Base-by-base conservation (phyloP, 2,888 invertebrate species). In the Scaeva pyrastri region DNA sequence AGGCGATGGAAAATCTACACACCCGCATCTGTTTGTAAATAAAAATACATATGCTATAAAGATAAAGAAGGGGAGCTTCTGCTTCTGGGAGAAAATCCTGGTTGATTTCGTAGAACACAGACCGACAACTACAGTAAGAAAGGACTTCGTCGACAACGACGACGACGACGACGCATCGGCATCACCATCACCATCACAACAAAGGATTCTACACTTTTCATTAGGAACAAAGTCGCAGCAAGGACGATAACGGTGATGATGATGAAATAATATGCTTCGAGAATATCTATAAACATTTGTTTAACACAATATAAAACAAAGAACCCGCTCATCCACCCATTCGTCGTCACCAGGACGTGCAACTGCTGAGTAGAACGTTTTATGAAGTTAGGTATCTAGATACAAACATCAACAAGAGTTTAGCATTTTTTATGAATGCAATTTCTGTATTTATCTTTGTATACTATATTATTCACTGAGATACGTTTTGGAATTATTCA, bases 31-130 rank as follows among this genome's bases (percentile, higher is more conserved):
- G 19, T 41, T 5, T 36, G 7, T 64, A 31, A 23, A 72, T 19
- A 23, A 70, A 68, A 56, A 55, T 21, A 36, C 7, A 55, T 19
- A 74, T 43, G 68, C 21, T 21, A n/a, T 56, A 75, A 56, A 75
- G 79, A 84, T 75, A 72, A 84, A 84, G 71, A 84, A 71, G 71
- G 71, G 75, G 66, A 5, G 6, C 31, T 21, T 26, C 41, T 39
- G n/a, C 39, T 41, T 31, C 10, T n/a, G n/a, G n/a, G 8, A 41
- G 21, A 39, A 58, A 45, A 26, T 64, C 26, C 45, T 11, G 26
- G 23, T 52, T 52, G 52, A 52, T 52, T 52, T 26, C 3, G 23
- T 2, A 31, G 6, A 31, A 31, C 31, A 31, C 31, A 31, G 8
- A 31, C 31, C 8, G 31, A 31, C 10, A 16, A 11, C 21, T 10